These are phyloP conservation scores for Dipodomys ordii DNA, from an alignment of 2,113 vertebrate species.

Conservation along the genomic window DNA sequence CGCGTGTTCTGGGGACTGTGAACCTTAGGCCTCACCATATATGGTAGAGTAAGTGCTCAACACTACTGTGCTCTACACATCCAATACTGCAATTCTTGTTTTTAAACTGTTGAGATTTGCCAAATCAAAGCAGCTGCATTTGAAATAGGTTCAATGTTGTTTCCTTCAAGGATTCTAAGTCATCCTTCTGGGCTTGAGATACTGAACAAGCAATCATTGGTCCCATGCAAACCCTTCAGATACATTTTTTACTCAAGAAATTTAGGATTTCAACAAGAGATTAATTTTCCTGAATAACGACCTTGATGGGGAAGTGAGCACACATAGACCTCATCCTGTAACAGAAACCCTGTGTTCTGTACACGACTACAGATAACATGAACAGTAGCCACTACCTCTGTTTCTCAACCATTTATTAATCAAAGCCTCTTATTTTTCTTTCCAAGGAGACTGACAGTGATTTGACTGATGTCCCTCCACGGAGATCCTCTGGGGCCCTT, in stretches of 20 bases:
- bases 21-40: neutral
- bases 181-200: constrained; percentile 97
- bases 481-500: constrained; percentile 96
- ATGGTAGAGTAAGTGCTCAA: too few relatives aligned
- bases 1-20: too few relatives aligned
- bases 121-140: constrained; percentile 99
- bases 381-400: constrained; percentile 98
- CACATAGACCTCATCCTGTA: constrained; percentile 99
- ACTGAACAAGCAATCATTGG: constrained; percentile 94
- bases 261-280: constrained; percentile 97
- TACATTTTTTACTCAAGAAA: constrained; percentile 97
- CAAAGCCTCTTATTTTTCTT: constrained; percentile 97
- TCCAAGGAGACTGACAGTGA: constrained; percentile 95
- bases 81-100: constrained; percentile 93
- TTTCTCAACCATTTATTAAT: constrained; percentile 99
- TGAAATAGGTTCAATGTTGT: constrained; percentile 98
- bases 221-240: constrained; percentile 97
- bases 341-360: constrained; percentile 97
- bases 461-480: constrained; percentile 97
- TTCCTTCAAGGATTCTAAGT: constrained; percentile 96
- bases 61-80: too few relatives aligned
- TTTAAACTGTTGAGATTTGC: constrained; percentile 98
- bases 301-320: constrained; percentile 99
- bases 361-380: constrained; percentile 99
- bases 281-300: constrained; percentile 96